A percentile compares a stretch with the other conserved stretches of the same genome.
phyloP scores from a whole-genome alignment of 1,140 invertebrate species.

The Lepidurus packardi region DNA sequence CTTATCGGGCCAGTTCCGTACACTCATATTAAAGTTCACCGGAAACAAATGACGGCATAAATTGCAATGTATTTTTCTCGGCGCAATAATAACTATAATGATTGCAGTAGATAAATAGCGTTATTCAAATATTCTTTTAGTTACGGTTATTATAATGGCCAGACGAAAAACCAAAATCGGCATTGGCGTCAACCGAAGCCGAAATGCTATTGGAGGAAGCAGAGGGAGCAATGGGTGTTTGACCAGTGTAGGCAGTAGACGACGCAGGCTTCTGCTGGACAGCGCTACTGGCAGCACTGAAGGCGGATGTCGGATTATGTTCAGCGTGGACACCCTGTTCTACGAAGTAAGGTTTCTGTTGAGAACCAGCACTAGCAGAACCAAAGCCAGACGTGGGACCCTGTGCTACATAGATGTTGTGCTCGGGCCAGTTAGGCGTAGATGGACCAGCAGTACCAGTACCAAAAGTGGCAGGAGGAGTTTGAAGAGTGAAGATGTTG shows the following conservation, averaged over 20 bases:
- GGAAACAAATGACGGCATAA: neutral
- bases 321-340: neutral
- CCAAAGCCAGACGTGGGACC: no score
- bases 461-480: no score
- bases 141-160: neutral
- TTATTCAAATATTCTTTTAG: no score
- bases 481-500: no score
- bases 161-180: neutral
- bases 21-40: neutral
- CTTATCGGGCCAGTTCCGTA: slow-evolving; percentile 4
- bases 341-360: no score
- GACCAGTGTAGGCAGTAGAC: neutral
- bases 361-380: no score
- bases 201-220: neutral
- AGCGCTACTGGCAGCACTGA: neutral
- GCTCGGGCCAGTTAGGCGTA: no score
- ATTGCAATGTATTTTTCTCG: neutral
- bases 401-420: no score
- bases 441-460: no score
- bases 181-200: neutral
- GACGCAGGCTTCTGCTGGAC: neutral
- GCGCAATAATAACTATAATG: neutral
- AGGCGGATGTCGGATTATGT: neutral
- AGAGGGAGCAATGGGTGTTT: neutral
- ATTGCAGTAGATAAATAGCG: no score